Base-by-base conservation (phyloP, 2,797 vertebrate genomes). In the Pseudochromis fuscus region DNA sequence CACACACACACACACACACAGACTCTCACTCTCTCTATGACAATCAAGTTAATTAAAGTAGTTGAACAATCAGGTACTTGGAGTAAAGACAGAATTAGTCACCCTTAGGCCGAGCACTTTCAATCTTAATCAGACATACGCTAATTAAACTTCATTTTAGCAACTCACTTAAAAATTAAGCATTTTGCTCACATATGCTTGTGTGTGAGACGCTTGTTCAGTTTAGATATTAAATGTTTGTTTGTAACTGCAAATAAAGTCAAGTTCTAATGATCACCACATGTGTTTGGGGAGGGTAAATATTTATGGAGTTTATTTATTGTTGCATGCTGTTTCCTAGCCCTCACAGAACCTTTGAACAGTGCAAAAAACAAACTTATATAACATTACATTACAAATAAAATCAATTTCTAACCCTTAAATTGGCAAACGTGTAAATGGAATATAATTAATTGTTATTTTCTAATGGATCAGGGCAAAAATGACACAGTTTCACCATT, bases 31-130 rank as follows among this genome's bases (percentile, higher is more conserved):
- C 65, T 23, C 42, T 52, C 56, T 64, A 63, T 82, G 79, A 91
- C 88, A 86, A 77, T 87, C 81, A 85, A 71, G 72, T 90, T 93
- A 91, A 93, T 92, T 88, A 92, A 91, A 89, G 77, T 44, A 67
- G 64, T 75, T 78, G 59, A 87, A 90, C 78, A 91, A 88, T 89
- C 77, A 88, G 81, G 83, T 88, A 73, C 74, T 85, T n/a, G 1
- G 69, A 80, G 68, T 76, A 74, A 80, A 81, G 78, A 60, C 80
- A 83, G 66, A 84, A 84, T 87, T 72, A 84, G 79, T 83, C 76
- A 67, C 81, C 85, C 73, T 62, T 49, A 70, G 84, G 83, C 82
- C 52, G 44, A 73, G 68, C 75, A 79, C 85, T 87, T 89, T 77
- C 67, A 81, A 90, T 89, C 84, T 85, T 87, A 86, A 92, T 93